Conservation (phyloP, 1,140 invertebrate genomes). For the Triops cancriformis region DNA sequence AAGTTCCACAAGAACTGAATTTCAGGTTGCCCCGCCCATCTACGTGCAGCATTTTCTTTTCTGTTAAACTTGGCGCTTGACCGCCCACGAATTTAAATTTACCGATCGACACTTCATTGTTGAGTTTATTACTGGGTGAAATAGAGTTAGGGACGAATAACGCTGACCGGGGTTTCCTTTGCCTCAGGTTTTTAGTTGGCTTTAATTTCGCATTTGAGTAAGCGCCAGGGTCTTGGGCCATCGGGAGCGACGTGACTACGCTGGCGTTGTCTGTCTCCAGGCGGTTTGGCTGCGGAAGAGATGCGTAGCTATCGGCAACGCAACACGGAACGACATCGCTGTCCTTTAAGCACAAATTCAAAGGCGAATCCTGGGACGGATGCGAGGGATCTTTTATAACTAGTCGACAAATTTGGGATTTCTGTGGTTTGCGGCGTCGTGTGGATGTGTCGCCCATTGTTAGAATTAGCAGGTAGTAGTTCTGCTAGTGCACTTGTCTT, state of each 20-base stretch:
- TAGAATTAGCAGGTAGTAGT: not conserved
- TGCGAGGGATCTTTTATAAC: conserved; percentile 72
- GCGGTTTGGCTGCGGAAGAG: not conserved
- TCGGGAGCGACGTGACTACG: not conserved
- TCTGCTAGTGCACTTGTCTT: not conserved
- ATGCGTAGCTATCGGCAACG: not conserved
- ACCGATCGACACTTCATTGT: conserved; percentile 61
- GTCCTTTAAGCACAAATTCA: conserved; percentile 74
- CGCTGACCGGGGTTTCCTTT: not conserved
- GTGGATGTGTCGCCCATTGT: conserved; percentile 65
- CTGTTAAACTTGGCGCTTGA: conserved; percentile 71
- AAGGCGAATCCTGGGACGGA: conserved; percentile 41
- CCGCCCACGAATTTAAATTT: conserved; percentile 88
- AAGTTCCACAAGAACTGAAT: conserved; percentile 51
- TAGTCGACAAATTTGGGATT: conserved; percentile 80
- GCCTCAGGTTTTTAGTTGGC: not conserved
- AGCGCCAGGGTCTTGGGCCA: not conserved
- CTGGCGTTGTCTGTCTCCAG: not conserved
- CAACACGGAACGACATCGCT: not conserved
- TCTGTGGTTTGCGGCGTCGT: conserved; percentile 75
- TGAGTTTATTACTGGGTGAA: conserved; percentile 30
- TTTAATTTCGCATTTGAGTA: not conserved
- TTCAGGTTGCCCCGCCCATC: conserved; percentile 75
- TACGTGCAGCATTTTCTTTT: conserved; percentile 82
- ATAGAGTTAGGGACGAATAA: not conserved